Percentiles rank a stretch among this genome's conserved stretches.
Evolutionary conservation across 2,888 invertebrate species (phyloP).

Genomic region (Tortricodes alternella): DNA sequence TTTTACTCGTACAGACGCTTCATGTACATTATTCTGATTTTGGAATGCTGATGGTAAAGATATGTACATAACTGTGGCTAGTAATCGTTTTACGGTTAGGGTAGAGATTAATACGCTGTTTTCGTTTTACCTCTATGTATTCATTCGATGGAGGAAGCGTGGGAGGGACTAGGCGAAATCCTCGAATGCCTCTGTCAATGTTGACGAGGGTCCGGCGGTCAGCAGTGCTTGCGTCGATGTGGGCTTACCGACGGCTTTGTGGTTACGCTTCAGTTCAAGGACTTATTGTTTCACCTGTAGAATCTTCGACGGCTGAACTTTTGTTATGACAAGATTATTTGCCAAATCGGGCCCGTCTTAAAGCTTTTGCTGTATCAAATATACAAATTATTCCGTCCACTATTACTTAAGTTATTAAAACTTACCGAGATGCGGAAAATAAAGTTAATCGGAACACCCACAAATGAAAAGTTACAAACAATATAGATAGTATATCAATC

Average conservation of each 20-base stretch:
- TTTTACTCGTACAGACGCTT: conserved; percentile 12
- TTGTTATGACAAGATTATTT: background rate
- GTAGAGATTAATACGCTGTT: conserved; percentile 23
- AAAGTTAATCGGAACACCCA: too few species aligned
- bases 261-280: conserved; percentile 45
- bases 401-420: too few species aligned
- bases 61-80: background rate
- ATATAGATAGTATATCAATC: background rate
- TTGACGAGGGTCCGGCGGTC: conserved; percentile 64
- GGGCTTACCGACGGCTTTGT: conserved; percentile 53
- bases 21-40: conserved; percentile 3
- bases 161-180: conserved; percentile 35
- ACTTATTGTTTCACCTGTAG: conserved; percentile 44
- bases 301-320: background rate
- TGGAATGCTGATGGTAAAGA: conserved; percentile 12
- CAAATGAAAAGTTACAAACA: background rate
- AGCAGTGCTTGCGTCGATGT: conserved; percentile 49
- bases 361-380: too few species aligned
- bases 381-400: too few species aligned
- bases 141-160: conserved; percentile 8
- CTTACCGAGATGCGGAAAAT: too few species aligned
- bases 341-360: too few species aligned
- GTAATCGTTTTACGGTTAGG: conserved; percentile 8
- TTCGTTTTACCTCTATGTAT: conserved; percentile 19
- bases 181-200: conserved; percentile 53